Evolutionary conservation across 2,797 vertebrate genomes (phyloP).

Genomic region (Smutsia gigantea): DNA sequence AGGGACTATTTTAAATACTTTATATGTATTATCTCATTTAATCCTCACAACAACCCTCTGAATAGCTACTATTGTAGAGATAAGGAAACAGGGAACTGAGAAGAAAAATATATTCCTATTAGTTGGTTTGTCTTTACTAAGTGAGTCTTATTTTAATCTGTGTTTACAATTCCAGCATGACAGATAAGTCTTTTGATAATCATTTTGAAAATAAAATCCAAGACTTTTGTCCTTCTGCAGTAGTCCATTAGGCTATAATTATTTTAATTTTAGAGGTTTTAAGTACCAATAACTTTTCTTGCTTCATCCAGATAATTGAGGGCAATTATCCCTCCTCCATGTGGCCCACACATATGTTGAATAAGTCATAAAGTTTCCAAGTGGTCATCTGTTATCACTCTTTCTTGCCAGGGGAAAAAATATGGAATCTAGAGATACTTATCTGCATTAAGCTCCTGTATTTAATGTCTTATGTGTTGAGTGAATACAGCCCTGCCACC

Average conservation of each 20-base stretch:
- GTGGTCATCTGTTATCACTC: neutral
- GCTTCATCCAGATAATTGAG: slow-evolving; percentile 38
- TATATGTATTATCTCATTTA: neutral
- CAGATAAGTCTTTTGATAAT: neutral
- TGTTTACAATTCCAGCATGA: neutral
- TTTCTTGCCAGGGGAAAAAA: neutral
- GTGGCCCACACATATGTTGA: neutral
- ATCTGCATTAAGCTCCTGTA: neutral
- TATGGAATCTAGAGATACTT: neutral
- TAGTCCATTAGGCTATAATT: slow-evolving; percentile 24
- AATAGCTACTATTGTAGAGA: neutral
- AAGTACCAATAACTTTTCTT: slow-evolving; percentile 21
- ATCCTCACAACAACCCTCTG: neutral
- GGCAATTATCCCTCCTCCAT: neutral
- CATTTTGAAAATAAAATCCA: slow-evolving; percentile 34
- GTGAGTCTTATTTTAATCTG: neutral
- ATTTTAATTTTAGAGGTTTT: slow-evolving; percentile 39
- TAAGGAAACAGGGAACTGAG: neutral
- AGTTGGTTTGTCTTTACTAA: neutral
- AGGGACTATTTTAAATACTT: neutral
- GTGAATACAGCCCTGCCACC: neutral
- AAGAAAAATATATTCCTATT: neutral
- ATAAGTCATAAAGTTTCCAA: neutral
- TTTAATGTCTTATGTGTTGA: neutral
- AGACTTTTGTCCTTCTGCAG: neutral